Evolutionary conservation across 2,113 vertebrate genomes (phyloP), one percentile per base, ranked within the genome.

Genomic region (Chaetorhynchus papuensis): DNA sequence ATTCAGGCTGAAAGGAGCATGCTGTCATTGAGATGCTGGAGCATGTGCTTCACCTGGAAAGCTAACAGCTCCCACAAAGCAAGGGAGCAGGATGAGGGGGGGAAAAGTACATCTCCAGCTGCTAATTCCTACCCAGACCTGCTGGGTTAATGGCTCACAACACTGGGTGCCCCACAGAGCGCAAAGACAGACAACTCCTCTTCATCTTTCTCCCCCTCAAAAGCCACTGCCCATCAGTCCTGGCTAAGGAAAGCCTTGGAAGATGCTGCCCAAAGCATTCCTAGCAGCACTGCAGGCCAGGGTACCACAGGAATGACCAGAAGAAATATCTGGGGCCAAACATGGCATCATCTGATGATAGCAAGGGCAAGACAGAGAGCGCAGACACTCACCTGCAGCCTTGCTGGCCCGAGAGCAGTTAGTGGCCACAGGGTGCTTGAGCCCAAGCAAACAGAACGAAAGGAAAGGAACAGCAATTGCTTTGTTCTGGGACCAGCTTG

Each of bases 1-100:
- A 70, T 89, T 89, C 71, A 89, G 65, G 85, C 72, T 63, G 63
- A 72, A 87, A 93, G 59, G 45, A 91, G n/a, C 9, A 11, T 21
- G 37, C 65, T 96, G 80, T 76, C 64, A 57, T 89, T 10, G 19
- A 84, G 83, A 74, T 85, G 37, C 83, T 87, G 52, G 35, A 96
- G 52, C 82, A 89, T 76, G 87, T 96, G 81, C 84, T 96, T 85
- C 26, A 5, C 31, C 49, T 78, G 82, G 85, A 93, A 93, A 87
- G 61, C 71, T 45, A 69, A 56, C 19, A 54, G 77, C 85, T 71
- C 54, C 37, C 9, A 3, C 14, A 41, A 89, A 96, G 39, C 13
- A 21, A 75, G 33, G 41, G 41, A 69, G 42, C 44, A 39, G 56
- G 33, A 31, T 31, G 10, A 2, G 4, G 17, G 37, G 35, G n/a